Percentiles rank a stretch among this genome's conserved stretches.
Conservation (phyloP, 2,113 vertebrate genomes). For the Nesoenas mayeri region DNA sequence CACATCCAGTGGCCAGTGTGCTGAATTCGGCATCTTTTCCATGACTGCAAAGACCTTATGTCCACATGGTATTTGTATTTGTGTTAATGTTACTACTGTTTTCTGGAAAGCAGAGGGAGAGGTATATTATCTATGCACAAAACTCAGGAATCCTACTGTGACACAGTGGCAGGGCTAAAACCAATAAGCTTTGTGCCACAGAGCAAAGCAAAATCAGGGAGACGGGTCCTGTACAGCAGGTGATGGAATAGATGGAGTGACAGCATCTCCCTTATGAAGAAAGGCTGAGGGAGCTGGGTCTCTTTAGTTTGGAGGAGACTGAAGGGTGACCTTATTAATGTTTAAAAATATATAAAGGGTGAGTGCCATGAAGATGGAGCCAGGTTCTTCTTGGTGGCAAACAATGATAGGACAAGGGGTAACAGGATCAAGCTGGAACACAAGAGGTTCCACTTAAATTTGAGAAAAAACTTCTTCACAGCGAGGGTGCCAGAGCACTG, state of each 20-base stretch:
- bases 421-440: no score
- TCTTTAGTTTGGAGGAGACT: no score
- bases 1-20: not conserved
- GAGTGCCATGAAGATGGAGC: no score
- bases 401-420: no score
- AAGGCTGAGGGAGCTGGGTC: no score
- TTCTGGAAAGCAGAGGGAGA: not conserved
- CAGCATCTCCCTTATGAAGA: not conserved
- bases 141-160: not conserved
- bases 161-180: not conserved
- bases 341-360: no score
- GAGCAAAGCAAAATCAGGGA: not conserved
- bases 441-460: no score
- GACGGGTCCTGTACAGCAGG: rapidly evolving
- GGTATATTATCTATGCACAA: not conserved
- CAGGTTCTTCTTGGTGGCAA: no score
- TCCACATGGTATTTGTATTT: not conserved
- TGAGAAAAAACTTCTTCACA: no score
- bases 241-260: not conserved
- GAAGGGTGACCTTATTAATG: no score
- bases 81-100: not conserved
- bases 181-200: not conserved
- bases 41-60: not conserved
- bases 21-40: not conserved
- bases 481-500: no score